Conservation (phyloP, 2,888 invertebrate species). For the Torymus auratus region DNA sequence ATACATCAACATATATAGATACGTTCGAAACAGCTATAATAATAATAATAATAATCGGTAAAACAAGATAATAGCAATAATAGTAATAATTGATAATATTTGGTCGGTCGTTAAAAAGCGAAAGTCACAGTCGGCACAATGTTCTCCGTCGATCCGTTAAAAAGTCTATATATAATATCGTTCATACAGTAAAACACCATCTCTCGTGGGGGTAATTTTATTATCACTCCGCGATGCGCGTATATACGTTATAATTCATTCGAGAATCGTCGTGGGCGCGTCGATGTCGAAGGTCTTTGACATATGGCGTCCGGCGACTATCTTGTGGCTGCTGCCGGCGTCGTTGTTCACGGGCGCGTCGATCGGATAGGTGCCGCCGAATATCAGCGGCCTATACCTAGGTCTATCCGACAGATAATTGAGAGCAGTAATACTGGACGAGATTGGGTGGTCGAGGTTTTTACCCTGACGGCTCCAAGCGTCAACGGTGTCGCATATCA, state of each 20-base stretch:
- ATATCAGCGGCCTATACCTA: conserved; percentile 83
- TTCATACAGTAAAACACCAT: too few species aligned
- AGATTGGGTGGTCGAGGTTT: not conserved
- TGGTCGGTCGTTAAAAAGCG: too few species aligned
- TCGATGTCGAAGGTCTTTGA: conserved; percentile 79
- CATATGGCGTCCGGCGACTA: conserved; percentile 56
- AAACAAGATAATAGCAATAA: not conserved
- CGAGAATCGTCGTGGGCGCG: conserved; percentile 73
- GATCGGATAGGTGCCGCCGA: conserved; percentile 92
- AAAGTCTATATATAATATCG: too few species aligned
- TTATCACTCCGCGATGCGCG: not conserved
- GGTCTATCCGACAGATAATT: conserved; percentile 50
- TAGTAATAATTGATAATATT: too few species aligned
- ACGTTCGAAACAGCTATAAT: too few species aligned
- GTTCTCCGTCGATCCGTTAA: too few species aligned
- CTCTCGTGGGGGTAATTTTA: too few species aligned
- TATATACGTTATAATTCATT: conserved; percentile 49
- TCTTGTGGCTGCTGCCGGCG: conserved; percentile 32
- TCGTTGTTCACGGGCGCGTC: conserved; percentile 80
- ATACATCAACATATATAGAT: not conserved
- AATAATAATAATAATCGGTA: too few species aligned
- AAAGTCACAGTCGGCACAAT: too few species aligned
- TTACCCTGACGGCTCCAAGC: conserved; percentile 77
- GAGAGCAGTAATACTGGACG: conserved; percentile 12
- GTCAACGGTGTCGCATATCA: conserved; percentile 82